These are phyloP conservation scores for Heteropelma amictum DNA, from an alignment of 2,888 invertebrate species.

Conservation along the genomic window DNA sequence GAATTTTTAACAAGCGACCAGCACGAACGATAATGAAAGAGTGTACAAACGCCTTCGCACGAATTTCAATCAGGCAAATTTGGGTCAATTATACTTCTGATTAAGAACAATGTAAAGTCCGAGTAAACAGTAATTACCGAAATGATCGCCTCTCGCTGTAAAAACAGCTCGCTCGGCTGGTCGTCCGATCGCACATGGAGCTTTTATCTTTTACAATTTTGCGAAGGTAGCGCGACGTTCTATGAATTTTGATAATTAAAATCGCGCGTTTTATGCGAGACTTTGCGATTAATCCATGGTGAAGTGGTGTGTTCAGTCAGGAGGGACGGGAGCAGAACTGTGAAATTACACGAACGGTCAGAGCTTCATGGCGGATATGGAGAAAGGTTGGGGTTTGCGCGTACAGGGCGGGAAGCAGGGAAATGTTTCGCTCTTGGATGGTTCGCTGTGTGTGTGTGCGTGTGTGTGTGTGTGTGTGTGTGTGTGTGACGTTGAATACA, in stretches of 20 bases:
- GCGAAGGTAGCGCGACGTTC: neutral
- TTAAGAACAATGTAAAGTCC: no score
- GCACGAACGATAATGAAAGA: no score
- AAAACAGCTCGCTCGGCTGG: no score
- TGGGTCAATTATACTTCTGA: no score
- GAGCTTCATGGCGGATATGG: constrained; percentile 28
- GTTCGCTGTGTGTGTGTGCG: neutral
- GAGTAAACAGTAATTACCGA: no score
- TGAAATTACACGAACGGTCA: constrained; percentile 40
- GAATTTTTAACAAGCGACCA: no score
- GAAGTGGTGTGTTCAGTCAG: constrained; percentile 33
- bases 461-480: neutral
- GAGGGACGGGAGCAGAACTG: constrained; percentile 47
- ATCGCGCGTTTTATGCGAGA: constrained; percentile 4
- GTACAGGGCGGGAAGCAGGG: constrained; percentile 5
- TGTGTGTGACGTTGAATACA: constrained; percentile 9
- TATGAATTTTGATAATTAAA: constrained; percentile 41
- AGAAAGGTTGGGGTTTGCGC: constrained; percentile 5
- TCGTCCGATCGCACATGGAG: no score
- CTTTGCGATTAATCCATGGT: constrained; percentile 17
- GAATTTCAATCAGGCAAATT: no score
- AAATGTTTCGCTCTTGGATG: constrained; percentile 38
- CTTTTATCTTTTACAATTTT: no score
- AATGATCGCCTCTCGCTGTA: no score
- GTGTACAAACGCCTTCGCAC: no score